Base-by-base conservation (phyloP, 2,888 invertebrate genomes). In the Andrena hattorfiana region DNA sequence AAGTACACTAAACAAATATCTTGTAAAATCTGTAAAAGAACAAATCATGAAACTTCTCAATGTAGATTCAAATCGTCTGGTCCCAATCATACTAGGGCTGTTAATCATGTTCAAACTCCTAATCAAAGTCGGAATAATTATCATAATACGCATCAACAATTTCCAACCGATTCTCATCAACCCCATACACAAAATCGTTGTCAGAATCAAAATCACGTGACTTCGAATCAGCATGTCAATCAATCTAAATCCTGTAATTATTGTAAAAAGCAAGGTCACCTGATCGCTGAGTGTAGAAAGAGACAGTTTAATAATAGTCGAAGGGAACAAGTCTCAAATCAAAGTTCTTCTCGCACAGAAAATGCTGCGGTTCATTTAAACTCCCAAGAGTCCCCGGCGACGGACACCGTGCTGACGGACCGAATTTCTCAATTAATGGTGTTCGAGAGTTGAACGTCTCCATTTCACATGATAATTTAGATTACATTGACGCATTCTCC, bases 191-290 rank as follows among this genome's bases (percentile, higher is more conserved):
- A 48, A 35, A 28, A 42, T 16, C 32, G 3, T 16, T 8, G 16
- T 42, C 72, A 54, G 20, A 35, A 32, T 26, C 67, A 6, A 30
- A 54, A 4, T 7, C 10, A 54, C 1, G 4, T 23, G 42, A 59
- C n/a, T 10, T 1, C 69, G 7, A 56, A 23, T n/a, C 42, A 13
- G 3, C 4, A 16, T 28, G 1, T 20, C 0, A 16, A 59, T 2
- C 66, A 54, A 2, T 5, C 32, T 1, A 60, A 75, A 32, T 10
- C 35, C 7, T 67, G 74, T 35, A 75, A 75, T 20, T 75, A 68
- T 26, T 75, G 75, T 28, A 68, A 75, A 49, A 75, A 67, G 10
- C 48, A 28, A 26, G 67, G 68, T 2, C 75, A 75, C n/a, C 2
- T 68, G 5, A 75, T 68, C 16, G 0, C 30, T 4, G n/a, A n/a